Evolutionary conservation across 1,140 invertebrate species (phyloP), one percentile per base, ranked within the genome.

Genomic region (Eubasilissa regina): DNA sequence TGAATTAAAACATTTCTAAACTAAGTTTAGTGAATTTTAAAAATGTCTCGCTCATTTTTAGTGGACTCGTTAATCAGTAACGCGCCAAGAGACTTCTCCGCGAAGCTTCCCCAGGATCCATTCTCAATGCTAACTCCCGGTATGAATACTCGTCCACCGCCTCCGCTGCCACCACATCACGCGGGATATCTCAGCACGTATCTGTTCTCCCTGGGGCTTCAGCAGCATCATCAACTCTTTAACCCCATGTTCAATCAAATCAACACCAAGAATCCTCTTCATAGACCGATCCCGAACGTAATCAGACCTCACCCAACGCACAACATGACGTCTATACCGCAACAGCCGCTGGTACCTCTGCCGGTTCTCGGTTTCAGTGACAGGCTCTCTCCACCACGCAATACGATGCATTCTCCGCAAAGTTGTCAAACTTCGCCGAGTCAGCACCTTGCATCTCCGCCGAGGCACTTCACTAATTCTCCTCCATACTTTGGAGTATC

Each of bases 41-140:
- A 89, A 75, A 95, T 94, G 93, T 94, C 93, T 74, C 91, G 93
- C 75, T 94, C 93, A 72, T 95, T 95, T 84, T 85, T 94, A 58
- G 93, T 95, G 84, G 94, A 95, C 83, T 93, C 93, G 13, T 85
- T 95, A 44, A 94, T 95, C 75, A 90, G 89, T 80, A 93, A 93
- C 86, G 91, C 89, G 44, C 85, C 87, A 12, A 90, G 91, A 84
- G 89, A 90, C 77, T 89, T 89, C 47, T 86, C 88, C 51, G 85
- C 89, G 60, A 86, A 87, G 62, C 82, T 87, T 80, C 76, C 85
- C 51, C 84, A 81, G 85, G 89, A 85, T 79, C 84, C 81, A 74
- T 88, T 45, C 85, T 86, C 21, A 77, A 86, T 77, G 85, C 87
- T 84, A 76, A 87, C 70, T 80, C 84, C 84, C 78, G 84, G 85